A percentile compares a stretch with the other conserved stretches of the same genome.
These are phyloP conservation scores for Ornithoptera alexandrae DNA, from an alignment of 2,888 invertebrate genomes.

Conservation along the genomic window DNA sequence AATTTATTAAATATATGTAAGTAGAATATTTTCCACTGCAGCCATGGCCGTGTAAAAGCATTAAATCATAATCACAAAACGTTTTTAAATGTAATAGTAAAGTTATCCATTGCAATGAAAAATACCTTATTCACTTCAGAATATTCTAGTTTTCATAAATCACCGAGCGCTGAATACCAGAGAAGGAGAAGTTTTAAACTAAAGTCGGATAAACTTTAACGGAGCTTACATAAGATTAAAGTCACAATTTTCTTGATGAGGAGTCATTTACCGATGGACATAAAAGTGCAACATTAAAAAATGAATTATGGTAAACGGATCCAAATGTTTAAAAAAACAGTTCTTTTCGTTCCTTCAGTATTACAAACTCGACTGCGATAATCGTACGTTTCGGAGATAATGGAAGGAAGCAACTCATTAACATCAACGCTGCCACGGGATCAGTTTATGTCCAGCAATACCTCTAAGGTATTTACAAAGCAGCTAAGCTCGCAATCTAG, in stretches of 20 bases:
- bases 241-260: slow-evolving; percentile 72
- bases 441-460: slow-evolving; percentile 71
- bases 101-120: slow-evolving; percentile 57
- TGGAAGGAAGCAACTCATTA: slow-evolving; percentile 72
- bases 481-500: slow-evolving; percentile 66
- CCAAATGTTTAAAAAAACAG: slow-evolving; percentile 38
- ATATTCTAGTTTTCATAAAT: slow-evolving; percentile 74
- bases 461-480: slow-evolving; percentile 76
- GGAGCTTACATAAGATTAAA: slow-evolving; percentile 72
- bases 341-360: slow-evolving; percentile 47
- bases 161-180: slow-evolving; percentile 64
- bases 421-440: slow-evolving; percentile 66
- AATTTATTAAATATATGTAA: neutral
- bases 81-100: slow-evolving; percentile 57
- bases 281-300: slow-evolving; percentile 55
- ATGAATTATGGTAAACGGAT: slow-evolving; percentile 44
- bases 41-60: slow-evolving; percentile 16
- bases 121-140: slow-evolving; percentile 61
- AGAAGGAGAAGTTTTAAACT: slow-evolving; percentile 66
- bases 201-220: slow-evolving; percentile 64
- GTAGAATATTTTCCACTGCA: neutral
- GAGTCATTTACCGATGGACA: slow-evolving; percentile 64
- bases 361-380: slow-evolving; percentile 58
- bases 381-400: slow-evolving; percentile 72
- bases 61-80: slow-evolving; percentile 38